phyloP scores from a whole-genome alignment of 2,113 vertebrate genomes.

The Sphaerodactylus townsendi region DNA sequence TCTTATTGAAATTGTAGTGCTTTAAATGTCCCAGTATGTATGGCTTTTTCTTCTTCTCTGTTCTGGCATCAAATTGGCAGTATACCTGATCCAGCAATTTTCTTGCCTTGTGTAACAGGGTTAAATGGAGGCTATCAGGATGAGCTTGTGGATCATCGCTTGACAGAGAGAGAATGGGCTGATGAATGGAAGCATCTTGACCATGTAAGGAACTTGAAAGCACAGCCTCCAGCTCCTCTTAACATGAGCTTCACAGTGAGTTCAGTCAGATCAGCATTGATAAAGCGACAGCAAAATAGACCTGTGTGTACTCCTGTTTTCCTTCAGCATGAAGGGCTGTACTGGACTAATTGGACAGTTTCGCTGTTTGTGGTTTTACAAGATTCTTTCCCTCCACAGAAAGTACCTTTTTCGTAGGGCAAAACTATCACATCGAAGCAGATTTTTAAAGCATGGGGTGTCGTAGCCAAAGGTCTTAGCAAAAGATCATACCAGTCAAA shows the following conservation, averaged over 20 bases:
- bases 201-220: slow-evolving; percentile 84
- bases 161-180: slow-evolving; percentile 98
- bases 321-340: not conserved
- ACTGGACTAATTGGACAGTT: not conserved
- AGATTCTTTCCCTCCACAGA: not conserved
- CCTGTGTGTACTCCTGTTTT: not conserved
- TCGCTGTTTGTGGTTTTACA: not conserved
- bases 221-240: not conserved
- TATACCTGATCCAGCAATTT: not conserved
- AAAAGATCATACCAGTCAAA: not conserved
- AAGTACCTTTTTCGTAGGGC: not conserved
- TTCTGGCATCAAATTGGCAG: not conserved
- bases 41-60: not conserved
- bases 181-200: slow-evolving; percentile 99
- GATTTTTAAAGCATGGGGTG: slow-evolving; percentile 3
- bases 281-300: not conserved
- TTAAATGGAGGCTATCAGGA: slow-evolving; percentile 94
- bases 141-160: slow-evolving; percentile 94
- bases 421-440: not conserved
- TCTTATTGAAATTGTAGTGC: not conserved
- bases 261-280: not conserved
- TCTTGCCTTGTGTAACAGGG: slow-evolving; percentile 75
- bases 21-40: not conserved
- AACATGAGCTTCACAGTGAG: not conserved
- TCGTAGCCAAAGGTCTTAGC: not conserved